Percentiles rank a stretch among this genome's conserved stretches.
Evolutionary conservation across 2,888 invertebrate genomes (phyloP).

Genomic region (Baccha elongata): DNA sequence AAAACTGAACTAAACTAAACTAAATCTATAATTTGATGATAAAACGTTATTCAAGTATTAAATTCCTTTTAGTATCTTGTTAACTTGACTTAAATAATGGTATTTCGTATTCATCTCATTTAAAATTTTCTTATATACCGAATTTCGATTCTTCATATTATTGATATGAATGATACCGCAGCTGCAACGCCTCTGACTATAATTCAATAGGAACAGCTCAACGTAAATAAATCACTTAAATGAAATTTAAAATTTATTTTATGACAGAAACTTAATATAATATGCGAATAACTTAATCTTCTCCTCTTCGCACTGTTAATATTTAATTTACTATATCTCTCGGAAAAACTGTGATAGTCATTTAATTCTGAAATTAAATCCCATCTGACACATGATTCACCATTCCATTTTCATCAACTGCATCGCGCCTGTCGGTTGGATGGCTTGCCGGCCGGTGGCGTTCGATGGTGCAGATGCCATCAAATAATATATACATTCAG

Average conservation of each 20-base stretch:
- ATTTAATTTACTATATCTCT: slow-evolving; percentile 24
- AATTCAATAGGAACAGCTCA: no score
- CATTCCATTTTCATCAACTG: slow-evolving; percentile 16
- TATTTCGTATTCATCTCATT: no score
- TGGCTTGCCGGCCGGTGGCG: neutral
- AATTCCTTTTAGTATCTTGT: no score
- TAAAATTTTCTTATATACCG: no score
- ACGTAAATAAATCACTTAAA: neutral
- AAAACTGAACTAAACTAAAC: no score
- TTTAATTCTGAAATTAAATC: slow-evolving; percentile 49
- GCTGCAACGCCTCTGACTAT: no score
- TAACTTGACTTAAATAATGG: no score
- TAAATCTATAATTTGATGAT: no score
- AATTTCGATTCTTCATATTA: no score
- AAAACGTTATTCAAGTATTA: no score
- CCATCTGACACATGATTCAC: slow-evolving; percentile 40
- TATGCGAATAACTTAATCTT: no score
- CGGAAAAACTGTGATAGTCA: slow-evolving; percentile 16
- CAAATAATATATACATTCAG: slow-evolving; percentile 43
- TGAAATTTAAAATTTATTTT: slow-evolving; percentile 12
- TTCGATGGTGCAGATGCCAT: slow-evolving; percentile 18
- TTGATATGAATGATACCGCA: no score
- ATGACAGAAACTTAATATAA: neutral
- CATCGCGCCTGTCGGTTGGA: neutral
- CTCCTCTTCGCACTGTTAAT: neutral